phyloP scores from a whole-genome alignment of 2,797 vertebrate genomes.

The Semaprochilodus insignis region DNA sequence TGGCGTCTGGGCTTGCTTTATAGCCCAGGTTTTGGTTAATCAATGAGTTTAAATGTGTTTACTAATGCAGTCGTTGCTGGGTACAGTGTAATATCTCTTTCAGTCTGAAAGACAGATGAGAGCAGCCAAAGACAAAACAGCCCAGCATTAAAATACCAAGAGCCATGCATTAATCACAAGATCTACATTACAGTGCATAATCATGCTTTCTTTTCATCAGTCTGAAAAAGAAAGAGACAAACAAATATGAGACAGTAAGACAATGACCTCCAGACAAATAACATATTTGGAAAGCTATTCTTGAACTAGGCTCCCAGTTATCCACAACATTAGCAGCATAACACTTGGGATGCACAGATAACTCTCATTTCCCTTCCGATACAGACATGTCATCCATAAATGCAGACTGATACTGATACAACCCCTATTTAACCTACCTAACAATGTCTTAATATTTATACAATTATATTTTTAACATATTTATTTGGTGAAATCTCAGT shows the following conservation, averaged over 20 bases:
- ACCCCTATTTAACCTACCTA: too few species aligned
- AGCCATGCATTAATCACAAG: slow-evolving; percentile 3
- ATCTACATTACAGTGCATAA: background rate
- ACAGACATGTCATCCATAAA: too few species aligned
- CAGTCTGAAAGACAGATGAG: slow-evolving; percentile 15
- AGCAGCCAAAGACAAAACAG: background rate
- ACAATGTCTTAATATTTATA: too few species aligned
- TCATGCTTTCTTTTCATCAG: background rate
- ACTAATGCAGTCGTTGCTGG: background rate
- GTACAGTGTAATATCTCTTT: background rate
- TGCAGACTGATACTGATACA: too few species aligned
- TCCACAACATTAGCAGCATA: background rate
- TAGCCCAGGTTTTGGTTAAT: background rate
- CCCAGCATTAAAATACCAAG: background rate
- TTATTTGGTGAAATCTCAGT: too few species aligned
- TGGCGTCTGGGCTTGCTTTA: background rate
- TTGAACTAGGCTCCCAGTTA: background rate
- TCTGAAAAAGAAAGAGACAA: background rate
- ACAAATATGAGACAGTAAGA: background rate
- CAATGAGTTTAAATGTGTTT: background rate
- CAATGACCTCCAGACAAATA: background rate
- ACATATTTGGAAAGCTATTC: background rate
- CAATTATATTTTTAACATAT: too few species aligned
- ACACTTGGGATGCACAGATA: background rate
- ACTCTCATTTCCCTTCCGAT: too few species aligned